Evolutionary conservation across 2,888 invertebrate genomes (phyloP).

Genomic region (Allophyes oxyacanthae): DNA sequence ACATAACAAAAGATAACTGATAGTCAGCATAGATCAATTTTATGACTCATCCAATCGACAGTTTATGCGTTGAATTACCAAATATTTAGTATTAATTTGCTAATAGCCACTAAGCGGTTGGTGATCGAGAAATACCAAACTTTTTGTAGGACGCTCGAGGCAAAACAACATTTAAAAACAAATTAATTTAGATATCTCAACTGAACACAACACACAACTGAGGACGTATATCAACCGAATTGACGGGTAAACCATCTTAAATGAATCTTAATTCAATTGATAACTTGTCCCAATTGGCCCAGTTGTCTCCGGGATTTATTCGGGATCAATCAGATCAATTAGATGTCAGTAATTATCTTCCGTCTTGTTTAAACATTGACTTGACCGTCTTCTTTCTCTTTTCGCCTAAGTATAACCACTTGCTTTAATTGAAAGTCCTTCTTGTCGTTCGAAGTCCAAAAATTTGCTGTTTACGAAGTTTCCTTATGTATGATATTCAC

Average conservation of each 20-base stretch:
- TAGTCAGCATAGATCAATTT: slow-evolving; percentile 23
- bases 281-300: slow-evolving; percentile 49
- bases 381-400: too few species aligned
- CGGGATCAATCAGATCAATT: slow-evolving; percentile 71
- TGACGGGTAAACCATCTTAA: slow-evolving; percentile 45
- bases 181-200: slow-evolving; percentile 48
- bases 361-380: too few species aligned
- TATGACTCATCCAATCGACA: slow-evolving; percentile 43
- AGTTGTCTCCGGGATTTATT: slow-evolving; percentile 63
- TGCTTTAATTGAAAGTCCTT: too few species aligned
- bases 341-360: slow-evolving; percentile 29
- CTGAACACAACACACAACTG: slow-evolving; percentile 19
- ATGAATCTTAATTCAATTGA: slow-evolving; percentile 60
- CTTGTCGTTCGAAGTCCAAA: too few species aligned
- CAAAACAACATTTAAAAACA: slow-evolving; percentile 46
- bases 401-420: too few species aligned
- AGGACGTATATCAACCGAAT: slow-evolving; percentile 46
- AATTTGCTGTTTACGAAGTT: too few species aligned
- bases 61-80: slow-evolving; percentile 45
- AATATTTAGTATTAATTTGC: slow-evolving; percentile 52
- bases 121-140: slow-evolving; percentile 41
- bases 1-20: too few species aligned
- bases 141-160: slow-evolving; percentile 49
- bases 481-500: too few species aligned
- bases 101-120: slow-evolving; percentile 45